phyloP scores from a whole-genome alignment of 2,113 vertebrate species.

The Eudyptes chrysolophus region DNA sequence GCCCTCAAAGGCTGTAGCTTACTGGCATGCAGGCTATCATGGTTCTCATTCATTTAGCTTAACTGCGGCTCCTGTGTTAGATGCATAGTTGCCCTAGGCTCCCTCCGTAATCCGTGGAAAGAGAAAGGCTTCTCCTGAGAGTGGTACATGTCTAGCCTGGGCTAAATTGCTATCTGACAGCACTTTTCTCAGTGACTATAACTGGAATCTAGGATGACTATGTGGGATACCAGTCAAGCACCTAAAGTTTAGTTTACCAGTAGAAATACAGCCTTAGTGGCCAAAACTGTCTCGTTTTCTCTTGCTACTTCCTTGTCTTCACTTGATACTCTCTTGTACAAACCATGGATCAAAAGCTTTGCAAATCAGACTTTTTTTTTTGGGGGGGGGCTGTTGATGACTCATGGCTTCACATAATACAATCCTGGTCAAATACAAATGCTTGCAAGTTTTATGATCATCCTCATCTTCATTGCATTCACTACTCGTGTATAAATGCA shows the following conservation, averaged over 20 bases:
- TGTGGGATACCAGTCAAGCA: not conserved
- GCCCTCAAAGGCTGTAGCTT: not conserved
- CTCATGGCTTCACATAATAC: fast-evolving
- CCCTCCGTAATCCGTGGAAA: not conserved
- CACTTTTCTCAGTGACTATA: not conserved
- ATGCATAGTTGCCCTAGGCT: not conserved
- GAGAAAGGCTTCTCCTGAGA: not conserved
- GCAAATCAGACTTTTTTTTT: not conserved
- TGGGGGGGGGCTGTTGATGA: not conserved
- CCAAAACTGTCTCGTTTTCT: not conserved
- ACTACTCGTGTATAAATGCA: not conserved
- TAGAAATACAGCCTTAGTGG: not conserved
- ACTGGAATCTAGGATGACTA: not conserved
- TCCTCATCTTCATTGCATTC: not conserved
- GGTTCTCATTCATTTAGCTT: not conserved
- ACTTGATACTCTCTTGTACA: not conserved
- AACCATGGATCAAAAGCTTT: not conserved
- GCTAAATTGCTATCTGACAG: not conserved
- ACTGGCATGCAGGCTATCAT: not conserved
- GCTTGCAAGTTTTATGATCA: fast-evolving
- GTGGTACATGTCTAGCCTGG: not conserved
- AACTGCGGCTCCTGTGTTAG: not conserved
- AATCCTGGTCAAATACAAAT: not conserved
- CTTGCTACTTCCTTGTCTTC: not conserved
- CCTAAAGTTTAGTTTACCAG: not conserved